Evolutionary conservation across 1,140 invertebrate genomes (phyloP).

Genomic region (Adoxophyes honmai): DNA sequence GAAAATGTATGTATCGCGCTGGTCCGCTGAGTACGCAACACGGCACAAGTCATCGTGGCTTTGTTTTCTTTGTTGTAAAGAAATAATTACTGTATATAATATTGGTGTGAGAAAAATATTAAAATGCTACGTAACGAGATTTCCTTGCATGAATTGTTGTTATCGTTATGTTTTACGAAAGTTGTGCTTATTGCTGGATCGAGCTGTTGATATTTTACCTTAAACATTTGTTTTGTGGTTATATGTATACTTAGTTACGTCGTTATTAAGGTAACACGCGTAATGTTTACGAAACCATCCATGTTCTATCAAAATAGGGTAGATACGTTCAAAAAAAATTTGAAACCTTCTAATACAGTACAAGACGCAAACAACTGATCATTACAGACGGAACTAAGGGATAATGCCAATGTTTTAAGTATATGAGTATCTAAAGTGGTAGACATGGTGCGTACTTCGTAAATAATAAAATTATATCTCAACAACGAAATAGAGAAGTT

Average conservation of each 20-base stretch:
- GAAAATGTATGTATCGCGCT: neutral
- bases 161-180: slow-evolving; percentile 23
- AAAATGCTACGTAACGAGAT: slow-evolving; percentile 77
- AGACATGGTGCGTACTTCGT: no score
- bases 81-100: neutral
- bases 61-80: neutral
- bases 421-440: no score
- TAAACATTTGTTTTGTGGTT: neutral
- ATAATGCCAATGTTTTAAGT: no score
- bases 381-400: no score
- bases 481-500: no score
- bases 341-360: no score
- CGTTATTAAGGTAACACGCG: no score
- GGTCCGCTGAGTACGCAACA: neutral
- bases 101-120: slow-evolving; percentile 2
- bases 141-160: slow-evolving; percentile 75
- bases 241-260: neutral
- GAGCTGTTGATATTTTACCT: slow-evolving; percentile 7
- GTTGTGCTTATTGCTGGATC: slow-evolving; percentile 10
- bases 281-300: no score
- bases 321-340: no score
- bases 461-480: no score
- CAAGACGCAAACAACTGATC: no score
- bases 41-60: slow-evolving; percentile 2
- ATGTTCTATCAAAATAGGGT: no score